phyloP scores from a whole-genome alignment of 2,888 invertebrate genomes.

The Ornithoptera priamus region DNA sequence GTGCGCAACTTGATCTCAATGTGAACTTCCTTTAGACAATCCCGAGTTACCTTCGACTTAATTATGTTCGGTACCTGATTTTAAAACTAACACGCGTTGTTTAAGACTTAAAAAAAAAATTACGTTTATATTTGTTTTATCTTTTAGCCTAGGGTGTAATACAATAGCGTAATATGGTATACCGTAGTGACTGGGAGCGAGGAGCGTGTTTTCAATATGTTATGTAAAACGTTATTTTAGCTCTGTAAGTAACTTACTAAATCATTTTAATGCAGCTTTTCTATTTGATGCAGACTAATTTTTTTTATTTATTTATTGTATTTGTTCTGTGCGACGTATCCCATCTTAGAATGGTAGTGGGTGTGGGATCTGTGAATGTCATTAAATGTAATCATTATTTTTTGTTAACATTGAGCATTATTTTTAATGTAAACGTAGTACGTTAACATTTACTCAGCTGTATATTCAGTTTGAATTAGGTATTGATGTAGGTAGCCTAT shows the following conservation, averaged over 20 bases:
- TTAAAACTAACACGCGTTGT: constrained; percentile 60
- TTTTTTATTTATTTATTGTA: constrained; percentile 51
- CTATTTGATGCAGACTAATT: constrained; percentile 68
- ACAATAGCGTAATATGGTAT: constrained; percentile 50
- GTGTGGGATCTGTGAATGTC: constrained; percentile 4
- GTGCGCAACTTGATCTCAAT: constrained; percentile 67
- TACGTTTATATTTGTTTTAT: constrained; percentile 57
- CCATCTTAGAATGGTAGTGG: not conserved
- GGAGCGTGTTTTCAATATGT: constrained; percentile 62
- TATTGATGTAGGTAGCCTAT: constrained; percentile 63
- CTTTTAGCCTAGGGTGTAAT: constrained; percentile 51
- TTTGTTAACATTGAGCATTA: not conserved
- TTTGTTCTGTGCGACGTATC: constrained; percentile 44
- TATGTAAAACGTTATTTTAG: constrained; percentile 46
- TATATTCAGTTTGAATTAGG: constrained; percentile 12
- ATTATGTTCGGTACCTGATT: constrained; percentile 77
- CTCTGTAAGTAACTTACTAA: constrained; percentile 55
- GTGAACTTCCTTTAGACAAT: constrained; percentile 63
- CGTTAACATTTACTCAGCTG: not conserved
- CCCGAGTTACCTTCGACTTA: constrained; percentile 76
- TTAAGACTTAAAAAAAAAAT: constrained; percentile 68
- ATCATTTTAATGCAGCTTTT: constrained; percentile 74
- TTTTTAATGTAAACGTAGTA: constrained; percentile 2
- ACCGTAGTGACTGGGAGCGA: constrained; percentile 60
- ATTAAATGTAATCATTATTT: not conserved